These are phyloP conservation scores for Pachymerium ferrugineum DNA, from an alignment of 2,888 invertebrate genomes.

Conservation along the genomic window DNA sequence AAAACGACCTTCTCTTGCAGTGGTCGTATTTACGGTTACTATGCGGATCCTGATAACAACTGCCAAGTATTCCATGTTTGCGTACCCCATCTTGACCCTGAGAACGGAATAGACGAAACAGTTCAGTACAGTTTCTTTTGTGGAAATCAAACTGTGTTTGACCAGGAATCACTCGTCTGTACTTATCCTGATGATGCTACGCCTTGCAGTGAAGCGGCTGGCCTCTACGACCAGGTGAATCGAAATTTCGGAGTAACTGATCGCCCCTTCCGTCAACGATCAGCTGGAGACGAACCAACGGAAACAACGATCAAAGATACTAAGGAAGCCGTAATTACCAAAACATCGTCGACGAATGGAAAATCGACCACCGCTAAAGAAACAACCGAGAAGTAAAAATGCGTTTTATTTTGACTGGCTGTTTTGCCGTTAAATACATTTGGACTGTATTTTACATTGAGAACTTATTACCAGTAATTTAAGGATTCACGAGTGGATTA, in stretches of 20 bases:
- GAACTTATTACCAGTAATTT: too few species aligned
- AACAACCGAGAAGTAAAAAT: too few species aligned
- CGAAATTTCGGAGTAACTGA: slow-evolving; percentile 39
- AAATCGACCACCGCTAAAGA: too few species aligned
- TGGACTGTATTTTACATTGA: too few species aligned
- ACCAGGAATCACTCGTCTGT: slow-evolving; percentile 39
- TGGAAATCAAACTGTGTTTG: slow-evolving; percentile 37
- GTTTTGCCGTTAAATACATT: too few species aligned
- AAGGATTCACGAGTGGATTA: too few species aligned
- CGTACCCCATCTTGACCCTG: slow-evolving; percentile 31
- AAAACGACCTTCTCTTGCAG: slow-evolving; percentile 34
- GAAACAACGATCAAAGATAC: too few species aligned
- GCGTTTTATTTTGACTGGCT: too few species aligned
- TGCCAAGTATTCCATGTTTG: slow-evolving; percentile 36
- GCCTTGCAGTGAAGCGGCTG: slow-evolving; percentile 39
- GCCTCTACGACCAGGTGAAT: slow-evolving; percentile 40
- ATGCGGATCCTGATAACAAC: slow-evolving; percentile 35
- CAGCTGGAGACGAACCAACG: too few species aligned
- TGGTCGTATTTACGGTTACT: slow-evolving; percentile 35
- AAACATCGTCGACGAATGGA: too few species aligned
- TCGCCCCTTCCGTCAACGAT: not conserved
- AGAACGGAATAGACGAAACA: slow-evolving; percentile 31
- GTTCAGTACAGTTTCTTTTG: slow-evolving; percentile 36
- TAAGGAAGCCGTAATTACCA: too few species aligned
- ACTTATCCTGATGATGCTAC: slow-evolving; percentile 39